Conservation (phyloP, 1,140 invertebrate species). For the Pseudomyrmex sp. region DNA sequence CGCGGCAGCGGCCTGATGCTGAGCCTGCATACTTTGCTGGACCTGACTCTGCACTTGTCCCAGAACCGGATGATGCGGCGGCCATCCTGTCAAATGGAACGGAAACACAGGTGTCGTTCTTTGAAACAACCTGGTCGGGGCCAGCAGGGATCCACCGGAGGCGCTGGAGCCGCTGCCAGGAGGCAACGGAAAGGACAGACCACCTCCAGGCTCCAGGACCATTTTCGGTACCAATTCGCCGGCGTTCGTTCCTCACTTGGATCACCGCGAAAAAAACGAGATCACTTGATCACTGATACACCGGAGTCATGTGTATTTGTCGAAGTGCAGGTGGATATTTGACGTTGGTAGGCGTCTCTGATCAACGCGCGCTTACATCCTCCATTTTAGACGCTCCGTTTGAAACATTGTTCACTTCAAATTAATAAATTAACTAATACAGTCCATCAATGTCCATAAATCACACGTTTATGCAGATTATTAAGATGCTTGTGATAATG, state of each 20-base stretch:
- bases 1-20: slow-evolving; percentile 81
- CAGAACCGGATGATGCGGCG: slow-evolving; percentile 82
- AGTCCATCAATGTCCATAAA: slow-evolving; percentile 21
- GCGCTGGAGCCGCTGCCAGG: slow-evolving; percentile 80
- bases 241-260: slow-evolving; percentile 60
- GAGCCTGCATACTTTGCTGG: slow-evolving; percentile 82
- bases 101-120: slow-evolving; percentile 83
- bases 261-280: slow-evolving; percentile 19
- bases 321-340: background rate
- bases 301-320: slow-evolving; percentile 17
- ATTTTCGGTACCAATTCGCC: slow-evolving; percentile 84
- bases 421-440: background rate
- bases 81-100: slow-evolving; percentile 83
- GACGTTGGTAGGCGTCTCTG: slow-evolving; percentile 1
- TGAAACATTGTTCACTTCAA: slow-evolving; percentile 7
- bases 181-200: slow-evolving; percentile 84
- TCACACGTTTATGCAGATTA: background rate
- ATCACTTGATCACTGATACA: slow-evolving; percentile 21
- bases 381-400: slow-evolving; percentile 6
- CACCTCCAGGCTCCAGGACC: slow-evolving; percentile 84
- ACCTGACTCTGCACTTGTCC: slow-evolving; percentile 83
- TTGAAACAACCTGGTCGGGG: slow-evolving; percentile 81
- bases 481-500: background rate
- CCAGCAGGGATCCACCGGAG: slow-evolving; percentile 80
- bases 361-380: slow-evolving; percentile 9